Conservation (phyloP, 2,797 vertebrate genomes). For the Takifugu ocellatus region DNA sequence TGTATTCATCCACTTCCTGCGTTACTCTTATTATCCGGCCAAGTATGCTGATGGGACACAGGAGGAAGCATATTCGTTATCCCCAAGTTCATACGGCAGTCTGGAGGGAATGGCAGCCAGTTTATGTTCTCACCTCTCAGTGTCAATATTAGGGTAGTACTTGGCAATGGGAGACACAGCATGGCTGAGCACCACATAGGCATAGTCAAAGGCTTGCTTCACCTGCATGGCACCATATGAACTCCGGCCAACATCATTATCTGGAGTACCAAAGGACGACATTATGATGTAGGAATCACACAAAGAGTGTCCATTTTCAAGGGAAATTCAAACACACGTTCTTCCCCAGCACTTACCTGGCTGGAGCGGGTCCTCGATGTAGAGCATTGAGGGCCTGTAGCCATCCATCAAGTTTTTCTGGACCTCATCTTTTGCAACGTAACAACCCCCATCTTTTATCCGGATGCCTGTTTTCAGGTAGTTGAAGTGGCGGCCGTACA, state of each 20-base stretch:
- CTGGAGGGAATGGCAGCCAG: not conserved
- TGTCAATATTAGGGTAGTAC: slow-evolving; percentile 93
- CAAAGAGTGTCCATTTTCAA: not conserved
- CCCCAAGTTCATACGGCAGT: not conserved
- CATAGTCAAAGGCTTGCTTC: slow-evolving; percentile 98
- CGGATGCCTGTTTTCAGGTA: slow-evolving; percentile 98
- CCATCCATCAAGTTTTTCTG: slow-evolving; percentile 96
- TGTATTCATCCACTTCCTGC: slow-evolving; percentile 91
- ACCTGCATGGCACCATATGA: slow-evolving; percentile 99
- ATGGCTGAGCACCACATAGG: slow-evolving; percentile 91
- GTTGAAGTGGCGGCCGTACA: slow-evolving; percentile 97
- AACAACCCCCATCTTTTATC: slow-evolving; percentile 96
- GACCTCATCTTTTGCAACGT: slow-evolving; percentile 97
- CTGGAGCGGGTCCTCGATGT: slow-evolving; percentile 95
- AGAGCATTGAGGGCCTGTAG: slow-evolving; percentile 96
- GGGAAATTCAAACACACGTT: not conserved
- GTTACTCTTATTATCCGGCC: slow-evolving; percentile 97
- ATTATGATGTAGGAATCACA: no score
- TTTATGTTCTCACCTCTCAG: slow-evolving; percentile 79
- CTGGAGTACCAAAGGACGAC: slow-evolving; percentile 54
- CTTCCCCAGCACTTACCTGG: slow-evolving; percentile 77
- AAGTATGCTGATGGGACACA: slow-evolving; percentile 79
- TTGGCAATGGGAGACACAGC: slow-evolving; percentile 93
- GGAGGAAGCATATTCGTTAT: not conserved
- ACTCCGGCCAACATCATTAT: slow-evolving; percentile 94